Percentiles rank a stretch among this genome's conserved stretches.
Evolutionary conservation across 2,113 vertebrate genomes (phyloP).

Genomic region (Eonycteris spelaea): DNA sequence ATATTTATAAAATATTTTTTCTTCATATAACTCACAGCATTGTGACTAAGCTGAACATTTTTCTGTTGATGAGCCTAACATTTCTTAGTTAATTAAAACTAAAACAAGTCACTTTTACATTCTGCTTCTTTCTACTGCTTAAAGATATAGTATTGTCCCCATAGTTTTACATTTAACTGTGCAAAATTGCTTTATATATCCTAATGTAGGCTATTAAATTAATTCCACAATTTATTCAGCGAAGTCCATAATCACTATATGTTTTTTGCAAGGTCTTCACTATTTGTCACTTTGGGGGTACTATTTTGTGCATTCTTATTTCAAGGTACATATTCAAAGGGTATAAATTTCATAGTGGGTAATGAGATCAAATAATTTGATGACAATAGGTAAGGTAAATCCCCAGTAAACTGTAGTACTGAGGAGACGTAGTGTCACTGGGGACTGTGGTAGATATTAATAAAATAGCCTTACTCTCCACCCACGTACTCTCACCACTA

Average conservation of each 20-base stretch:
- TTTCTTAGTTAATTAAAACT: not conserved
- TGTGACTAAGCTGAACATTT: not conserved
- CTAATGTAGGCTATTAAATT: not conserved
- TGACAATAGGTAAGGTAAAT: not conserved
- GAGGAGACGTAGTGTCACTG: not conserved
- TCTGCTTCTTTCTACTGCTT: not conserved
- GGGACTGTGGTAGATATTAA: accelerated
- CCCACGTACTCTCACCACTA: not conserved
- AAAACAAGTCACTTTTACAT: not conserved
- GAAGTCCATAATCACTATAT: not conserved
- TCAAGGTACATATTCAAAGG: not conserved
- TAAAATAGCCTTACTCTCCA: not conserved
- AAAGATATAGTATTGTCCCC: not conserved
- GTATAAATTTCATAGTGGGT: not conserved
- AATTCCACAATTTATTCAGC: not conserved
- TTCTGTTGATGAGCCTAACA: not conserved
- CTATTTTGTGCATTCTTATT: not conserved
- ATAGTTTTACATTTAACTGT: not conserved
- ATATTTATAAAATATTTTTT: not conserved
- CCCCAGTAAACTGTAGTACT: not conserved
- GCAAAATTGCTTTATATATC: not conserved
- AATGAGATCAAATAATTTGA: not conserved
- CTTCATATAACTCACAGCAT: not conserved
- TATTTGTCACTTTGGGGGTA: not conserved
- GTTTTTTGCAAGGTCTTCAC: not conserved